These are phyloP conservation scores for Patella pellucida DNA, from an alignment of 2,888 invertebrate genomes.

Conservation along the genomic window DNA sequence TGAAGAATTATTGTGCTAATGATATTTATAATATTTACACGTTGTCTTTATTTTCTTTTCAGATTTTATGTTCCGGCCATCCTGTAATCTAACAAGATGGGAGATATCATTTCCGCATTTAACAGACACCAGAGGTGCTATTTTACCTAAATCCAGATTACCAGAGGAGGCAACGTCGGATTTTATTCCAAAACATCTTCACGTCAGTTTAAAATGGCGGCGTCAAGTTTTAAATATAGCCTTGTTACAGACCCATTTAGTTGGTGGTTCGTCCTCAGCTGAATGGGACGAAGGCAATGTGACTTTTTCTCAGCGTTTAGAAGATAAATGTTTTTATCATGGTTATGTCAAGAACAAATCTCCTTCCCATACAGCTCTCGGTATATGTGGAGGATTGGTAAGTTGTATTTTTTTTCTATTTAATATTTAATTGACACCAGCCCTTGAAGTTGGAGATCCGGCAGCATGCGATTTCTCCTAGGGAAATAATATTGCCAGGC, in stretches of 20 bases:
- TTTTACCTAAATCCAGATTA: background rate
- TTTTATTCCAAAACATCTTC: slow-evolving; percentile 15
- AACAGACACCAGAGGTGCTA: slow-evolving; percentile 18
- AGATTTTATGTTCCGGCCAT: slow-evolving; percentile 27
- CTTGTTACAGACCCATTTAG: slow-evolving; percentile 34
- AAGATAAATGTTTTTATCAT: slow-evolving; percentile 74
- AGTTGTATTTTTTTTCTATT: slow-evolving; percentile 15
- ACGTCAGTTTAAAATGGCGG: slow-evolving; percentile 34
- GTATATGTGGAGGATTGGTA: slow-evolving; percentile 42
- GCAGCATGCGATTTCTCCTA: no score
- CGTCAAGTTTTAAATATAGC: slow-evolving; percentile 19
- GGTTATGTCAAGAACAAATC: slow-evolving; percentile 70
- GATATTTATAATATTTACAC: background rate
- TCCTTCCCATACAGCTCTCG: slow-evolving; percentile 39
- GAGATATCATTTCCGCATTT: slow-evolving; percentile 32
- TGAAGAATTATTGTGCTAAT: no score
- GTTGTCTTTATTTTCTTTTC: background rate
- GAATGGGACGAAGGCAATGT: slow-evolving; percentile 43
- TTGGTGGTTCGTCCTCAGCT: slow-evolving; percentile 27
- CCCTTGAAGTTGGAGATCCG: no score
- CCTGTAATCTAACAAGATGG: slow-evolving; percentile 27
- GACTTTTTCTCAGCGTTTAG: slow-evolving; percentile 40
- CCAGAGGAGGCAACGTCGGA: background rate
- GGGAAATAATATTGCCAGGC: no score
- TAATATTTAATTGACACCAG: background rate